phyloP scores from a whole-genome alignment of 2,888 invertebrate genomes.

The Ophraella communa region DNA sequence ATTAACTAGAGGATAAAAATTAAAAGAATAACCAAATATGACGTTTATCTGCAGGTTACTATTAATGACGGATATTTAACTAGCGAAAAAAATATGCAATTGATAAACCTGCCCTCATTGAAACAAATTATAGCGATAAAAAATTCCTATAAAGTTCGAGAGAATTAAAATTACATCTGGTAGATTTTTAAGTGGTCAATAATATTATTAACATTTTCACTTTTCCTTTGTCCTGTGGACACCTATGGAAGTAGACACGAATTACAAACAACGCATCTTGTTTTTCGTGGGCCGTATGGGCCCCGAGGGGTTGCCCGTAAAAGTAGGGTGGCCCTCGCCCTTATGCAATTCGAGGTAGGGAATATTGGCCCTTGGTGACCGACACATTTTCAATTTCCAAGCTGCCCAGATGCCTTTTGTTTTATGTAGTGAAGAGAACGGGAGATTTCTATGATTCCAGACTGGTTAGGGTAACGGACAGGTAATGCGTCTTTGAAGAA shows the following conservation, averaged over 20 bases:
- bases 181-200: too few relatives aligned
- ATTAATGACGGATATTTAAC: too few relatives aligned
- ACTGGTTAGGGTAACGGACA: background rate
- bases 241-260: conserved; percentile 17
- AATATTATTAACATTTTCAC: background rate
- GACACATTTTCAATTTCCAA: conserved; percentile 33
- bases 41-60: too few relatives aligned
- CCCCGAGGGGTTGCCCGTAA: conserved; percentile 10
- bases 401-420: background rate
- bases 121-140: too few relatives aligned
- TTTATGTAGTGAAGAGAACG: background rate
- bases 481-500: conserved; percentile 5
- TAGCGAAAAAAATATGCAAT: too few relatives aligned
- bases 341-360: conserved; percentile 1
- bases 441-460: conserved; percentile 1
- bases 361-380: conserved; percentile 33
- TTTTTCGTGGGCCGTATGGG: conserved; percentile 21
- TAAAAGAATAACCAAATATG: too few relatives aligned
- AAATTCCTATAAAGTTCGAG: too few relatives aligned
- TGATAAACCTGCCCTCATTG: too few relatives aligned
- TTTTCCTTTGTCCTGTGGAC: background rate
- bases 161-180: too few relatives aligned
- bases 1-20: too few relatives aligned
- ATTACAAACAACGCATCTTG: conserved; percentile 25
- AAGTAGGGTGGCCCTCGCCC: conserved; percentile 2